A percentile compares a stretch with the other conserved stretches of the same genome.
Evolutionary conservation across 2,113 vertebrate species (phyloP).

Genomic region (Oncorhynchus tshawytscha): DNA sequence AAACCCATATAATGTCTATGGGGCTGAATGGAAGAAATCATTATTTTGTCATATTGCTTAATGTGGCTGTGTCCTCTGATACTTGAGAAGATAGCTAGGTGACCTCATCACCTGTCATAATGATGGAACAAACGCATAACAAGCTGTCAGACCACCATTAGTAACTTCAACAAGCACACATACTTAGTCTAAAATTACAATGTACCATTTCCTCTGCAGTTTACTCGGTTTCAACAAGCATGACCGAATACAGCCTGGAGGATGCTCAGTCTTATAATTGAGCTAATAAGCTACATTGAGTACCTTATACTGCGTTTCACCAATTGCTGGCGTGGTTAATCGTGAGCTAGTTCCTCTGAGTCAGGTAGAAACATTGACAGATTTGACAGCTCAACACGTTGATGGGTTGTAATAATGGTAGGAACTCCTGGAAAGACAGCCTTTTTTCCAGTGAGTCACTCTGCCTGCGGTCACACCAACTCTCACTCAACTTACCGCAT

Average conservation of each 20-base stretch:
- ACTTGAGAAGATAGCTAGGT: background rate
- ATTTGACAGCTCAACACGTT: conserved; percentile 11
- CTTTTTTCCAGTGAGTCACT: conserved; percentile 26
- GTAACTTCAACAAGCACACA: background rate
- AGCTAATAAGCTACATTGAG: too few species aligned
- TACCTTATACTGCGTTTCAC: background rate
- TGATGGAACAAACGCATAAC: background rate
- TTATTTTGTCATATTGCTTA: background rate
- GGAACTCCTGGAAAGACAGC: conserved; percentile 1
- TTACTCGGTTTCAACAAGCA: background rate
- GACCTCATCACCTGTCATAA: background rate
- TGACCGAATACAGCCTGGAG: background rate
- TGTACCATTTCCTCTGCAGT: background rate
- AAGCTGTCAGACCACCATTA: background rate
- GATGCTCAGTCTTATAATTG: too few species aligned
- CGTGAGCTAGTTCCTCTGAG: conserved; percentile 1
- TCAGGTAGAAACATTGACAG: background rate
- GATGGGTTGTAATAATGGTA: conserved; percentile 23
- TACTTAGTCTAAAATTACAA: background rate
- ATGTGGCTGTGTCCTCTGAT: background rate
- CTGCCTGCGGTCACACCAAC: conserved; percentile 21
- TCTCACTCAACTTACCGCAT: conserved; percentile 14
- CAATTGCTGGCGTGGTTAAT: background rate
- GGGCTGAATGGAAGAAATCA: background rate
- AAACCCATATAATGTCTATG: background rate